These are phyloP conservation scores for Bufo bufo DNA, from an alignment of 2,113 vertebrate species.

Conservation along the genomic window DNA sequence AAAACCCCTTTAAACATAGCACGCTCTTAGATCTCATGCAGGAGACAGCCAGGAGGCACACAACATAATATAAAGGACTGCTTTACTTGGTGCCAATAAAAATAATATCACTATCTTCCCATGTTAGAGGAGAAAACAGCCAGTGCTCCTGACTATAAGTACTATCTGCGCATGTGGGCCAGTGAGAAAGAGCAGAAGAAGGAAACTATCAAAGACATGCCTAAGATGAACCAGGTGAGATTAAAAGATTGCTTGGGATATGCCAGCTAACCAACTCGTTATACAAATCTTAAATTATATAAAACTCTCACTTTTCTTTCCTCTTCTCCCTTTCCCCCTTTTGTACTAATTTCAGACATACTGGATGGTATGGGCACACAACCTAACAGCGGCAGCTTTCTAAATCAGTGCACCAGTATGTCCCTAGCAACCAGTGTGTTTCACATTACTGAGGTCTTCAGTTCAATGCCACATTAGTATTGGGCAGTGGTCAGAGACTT, in stretches of 20 bases:
- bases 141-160: conserved; percentile 87
- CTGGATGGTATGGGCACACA: not conserved
- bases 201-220: conserved; percentile 93
- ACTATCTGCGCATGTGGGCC: conserved; percentile 94
- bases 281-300: no score
- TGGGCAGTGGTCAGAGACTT: no score
- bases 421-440: not conserved
- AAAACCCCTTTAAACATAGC: not conserved
- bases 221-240: conserved; percentile 95
- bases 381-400: no score
- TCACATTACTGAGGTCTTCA: no score
- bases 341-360: not conserved
- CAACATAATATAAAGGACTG: not conserved
- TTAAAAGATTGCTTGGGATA: not conserved
- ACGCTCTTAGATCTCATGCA: not conserved
- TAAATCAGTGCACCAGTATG: not conserved
- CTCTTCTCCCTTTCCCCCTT: not conserved
- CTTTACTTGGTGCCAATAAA: not conserved
- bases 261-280: not conserved
- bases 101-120: not conserved
- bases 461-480: no score
- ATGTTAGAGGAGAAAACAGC: conserved; percentile 79
- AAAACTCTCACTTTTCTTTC: not conserved
- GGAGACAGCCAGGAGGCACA: not conserved
- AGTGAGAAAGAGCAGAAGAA: conserved; percentile 88